Evolutionary conservation across 1,140 invertebrate species (phyloP), one percentile per base, ranked within the genome.

Genomic region (Cataglyphis hispanica): DNA sequence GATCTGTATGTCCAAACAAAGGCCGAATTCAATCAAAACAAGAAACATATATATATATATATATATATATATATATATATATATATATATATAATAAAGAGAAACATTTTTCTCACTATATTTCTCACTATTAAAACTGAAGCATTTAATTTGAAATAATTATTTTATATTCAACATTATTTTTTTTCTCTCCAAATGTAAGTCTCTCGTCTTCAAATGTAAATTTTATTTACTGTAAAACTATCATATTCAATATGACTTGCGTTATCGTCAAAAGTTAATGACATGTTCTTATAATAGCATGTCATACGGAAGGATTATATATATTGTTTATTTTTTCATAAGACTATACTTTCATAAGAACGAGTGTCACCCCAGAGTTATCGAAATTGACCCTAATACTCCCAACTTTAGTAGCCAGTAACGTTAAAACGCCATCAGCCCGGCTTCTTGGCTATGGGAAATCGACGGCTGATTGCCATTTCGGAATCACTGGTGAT

Each of bases 401-500:
- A 40, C 34, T 34, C 6, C 22, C n/a, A 50, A 37, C 43, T 61
- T 85, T 56, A 53, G 40, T 37, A 27, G 58, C 60, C 37, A n/a
- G 31, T 53, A 27, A 50, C 19, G 25, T 86, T 67, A 83, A 78
- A 76, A 8, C 4, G 56, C 22, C 31, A 77, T 75, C 61, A 53
- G 40, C 11, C 13, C 43, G 25, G n/a, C 58, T 70, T 66, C 31
- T 56, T 13, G 19, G 13, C 34, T 31, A 60, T 87, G 69, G 53
- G 64, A 83, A 86, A 37, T 53, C 61, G 53, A 84, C 46, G 67
- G 27, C 67, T 72, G 84, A 70, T 40, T 86, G 86, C 80, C 63
- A 88, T 86, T 70, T 88, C 31, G 31, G 43, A 81, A 87, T 90
- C 50, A 43, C 67, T 64, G n/a, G 8, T 84, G 84, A 90, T 90